These are phyloP conservation scores for Thomomys bottae DNA, from an alignment of 2,113 vertebrate genomes.

Conservation along the genomic window DNA sequence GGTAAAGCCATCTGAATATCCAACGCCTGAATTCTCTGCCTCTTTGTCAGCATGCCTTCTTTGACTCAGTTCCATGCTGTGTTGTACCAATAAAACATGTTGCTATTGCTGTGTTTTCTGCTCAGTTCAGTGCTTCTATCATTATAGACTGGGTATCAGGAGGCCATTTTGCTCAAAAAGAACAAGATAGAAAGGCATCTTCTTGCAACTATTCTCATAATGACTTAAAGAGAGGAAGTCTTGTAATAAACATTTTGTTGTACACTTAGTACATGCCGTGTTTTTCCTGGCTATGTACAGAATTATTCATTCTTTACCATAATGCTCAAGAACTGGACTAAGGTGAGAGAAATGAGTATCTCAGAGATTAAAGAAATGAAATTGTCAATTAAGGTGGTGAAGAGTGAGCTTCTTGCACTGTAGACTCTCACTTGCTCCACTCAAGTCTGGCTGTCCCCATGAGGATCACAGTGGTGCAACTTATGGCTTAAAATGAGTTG, in stretches of 20 bases:
- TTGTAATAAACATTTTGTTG: background rate
- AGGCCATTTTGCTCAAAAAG: background rate
- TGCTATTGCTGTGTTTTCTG: background rate
- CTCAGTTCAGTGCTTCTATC: background rate
- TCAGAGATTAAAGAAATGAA: background rate
- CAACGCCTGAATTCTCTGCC: background rate
- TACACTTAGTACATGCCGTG: background rate
- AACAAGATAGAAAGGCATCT: background rate
- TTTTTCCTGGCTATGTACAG: background rate
- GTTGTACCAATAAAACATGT: no score
- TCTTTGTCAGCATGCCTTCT: background rate
- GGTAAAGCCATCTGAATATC: background rate
- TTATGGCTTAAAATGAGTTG: background rate
- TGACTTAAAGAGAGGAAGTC: background rate
- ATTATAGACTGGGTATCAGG: background rate
- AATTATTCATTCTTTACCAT: background rate
- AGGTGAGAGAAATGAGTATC: background rate
- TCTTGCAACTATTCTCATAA: background rate
- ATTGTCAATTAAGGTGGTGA: background rate
- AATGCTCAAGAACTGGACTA: background rate
- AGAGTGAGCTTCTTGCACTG: background rate
- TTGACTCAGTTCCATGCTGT: accelerated
- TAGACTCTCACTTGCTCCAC: background rate
- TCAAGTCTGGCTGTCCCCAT: background rate
- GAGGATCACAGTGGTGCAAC: background rate